Base-by-base conservation (phyloP, 1,140 invertebrate species). In the Asbolus verrucosus region DNA sequence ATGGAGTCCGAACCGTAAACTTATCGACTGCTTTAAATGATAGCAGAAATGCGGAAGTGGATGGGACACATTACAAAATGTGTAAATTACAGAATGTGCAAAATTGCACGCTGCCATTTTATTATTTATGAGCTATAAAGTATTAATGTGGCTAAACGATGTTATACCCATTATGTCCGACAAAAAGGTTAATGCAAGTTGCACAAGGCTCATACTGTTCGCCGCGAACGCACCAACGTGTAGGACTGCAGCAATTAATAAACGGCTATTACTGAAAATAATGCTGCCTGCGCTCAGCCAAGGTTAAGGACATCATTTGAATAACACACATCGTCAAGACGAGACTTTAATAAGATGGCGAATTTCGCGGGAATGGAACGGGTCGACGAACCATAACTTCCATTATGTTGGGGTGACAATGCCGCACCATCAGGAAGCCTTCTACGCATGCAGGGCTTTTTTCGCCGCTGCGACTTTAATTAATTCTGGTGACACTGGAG, bases 51-150 rank as follows among this genome's bases (percentile, higher is more conserved):
- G 3, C 24, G 3, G 24, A 27, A 27, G 8, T 27, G 24, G 3
- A 14, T 19, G 11, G 33, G 24, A 24, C 18, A 63, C 39, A 39
- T 19, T 14, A 15, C 4, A 15, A 62, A 63, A 63, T 63, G 24
- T 14, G 60, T 15, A 18, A 62, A 39, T 33, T 13, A 62, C 3
- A 41, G 61, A 41, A 63, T 39, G 36, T 14, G 1, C 9, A 63
- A 63, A 63, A 63, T 14, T 63, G 31, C 31, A 63, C 6, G 8
- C 31, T 38, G 61, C 31, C 61, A 63, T 63, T 63, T 63, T 19
- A n/a, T 63, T 63, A 63, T 63, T 63, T 39, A 63, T 63, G 61
- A 39, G 61, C 31, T 21, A 63, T 63, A 63, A 63, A 63, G 6
- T 63, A 41, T 38, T 63, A 54, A 54, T 54, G 21, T 54, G 46